Conservation (phyloP, 2,797 vertebrate genomes). For the Valencia hispanica region DNA sequence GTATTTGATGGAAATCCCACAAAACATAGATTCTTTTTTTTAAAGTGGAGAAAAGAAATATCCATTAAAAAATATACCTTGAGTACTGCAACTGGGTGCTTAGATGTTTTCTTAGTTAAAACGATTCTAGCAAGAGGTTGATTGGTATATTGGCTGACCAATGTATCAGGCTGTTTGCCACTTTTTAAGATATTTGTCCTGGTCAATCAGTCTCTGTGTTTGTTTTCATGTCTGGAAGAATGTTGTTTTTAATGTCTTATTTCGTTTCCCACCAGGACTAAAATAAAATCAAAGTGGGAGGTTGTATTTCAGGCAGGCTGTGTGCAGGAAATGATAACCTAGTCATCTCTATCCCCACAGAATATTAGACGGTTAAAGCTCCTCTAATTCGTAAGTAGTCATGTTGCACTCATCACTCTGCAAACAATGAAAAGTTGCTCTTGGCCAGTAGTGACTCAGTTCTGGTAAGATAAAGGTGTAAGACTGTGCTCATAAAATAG, state of each 20-base stretch:
- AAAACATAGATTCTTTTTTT: too few species aligned
- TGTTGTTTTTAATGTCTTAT: constrained; percentile 1
- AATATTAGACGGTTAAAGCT: constrained; percentile 9
- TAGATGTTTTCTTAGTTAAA: too few species aligned
- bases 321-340: constrained; percentile 23
- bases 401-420: constrained; percentile 26
- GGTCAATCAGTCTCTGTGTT: background rate
- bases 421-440: constrained; percentile 15
- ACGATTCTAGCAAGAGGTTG: too few species aligned
- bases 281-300: constrained; percentile 10
- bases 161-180: too few species aligned
- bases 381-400: constrained; percentile 31
- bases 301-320: constrained; percentile 8
- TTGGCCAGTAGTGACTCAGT: constrained; percentile 23
- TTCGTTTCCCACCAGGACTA: background rate
- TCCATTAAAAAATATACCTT: too few species aligned
- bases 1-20: too few species aligned
- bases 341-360: background rate
- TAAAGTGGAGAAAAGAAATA: too few species aligned
- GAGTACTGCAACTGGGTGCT: too few species aligned
- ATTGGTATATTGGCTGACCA: too few species aligned
- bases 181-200: too few species aligned
- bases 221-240: background rate
- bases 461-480: constrained; percentile 16
- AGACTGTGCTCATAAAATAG: background rate